phyloP scores from a whole-genome alignment of 2,888 invertebrate genomes.

The Amaurobius ferox region DNA sequence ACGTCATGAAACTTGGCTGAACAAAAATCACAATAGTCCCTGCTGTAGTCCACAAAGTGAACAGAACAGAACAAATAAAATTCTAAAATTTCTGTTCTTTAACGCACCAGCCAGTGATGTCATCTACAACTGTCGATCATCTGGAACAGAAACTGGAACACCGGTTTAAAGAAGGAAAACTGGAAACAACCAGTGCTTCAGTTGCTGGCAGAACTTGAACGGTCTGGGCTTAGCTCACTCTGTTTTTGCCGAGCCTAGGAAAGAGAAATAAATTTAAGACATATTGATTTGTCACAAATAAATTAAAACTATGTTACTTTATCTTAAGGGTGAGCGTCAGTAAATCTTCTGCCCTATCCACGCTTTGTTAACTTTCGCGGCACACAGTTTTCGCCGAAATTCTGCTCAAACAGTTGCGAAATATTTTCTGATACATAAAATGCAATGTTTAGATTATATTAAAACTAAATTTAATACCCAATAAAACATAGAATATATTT shows the following conservation, averaged over 20 bases:
- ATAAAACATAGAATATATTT: no score
- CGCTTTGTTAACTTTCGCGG: no score
- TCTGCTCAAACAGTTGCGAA: no score
- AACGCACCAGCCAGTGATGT: not conserved
- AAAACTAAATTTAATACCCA: no score
- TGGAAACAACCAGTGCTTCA: conserved; percentile 20
- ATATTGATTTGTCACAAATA: not conserved
- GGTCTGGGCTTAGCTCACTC: conserved; percentile 73
- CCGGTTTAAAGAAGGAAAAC: conserved; percentile 21
- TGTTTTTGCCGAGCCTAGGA: conserved; percentile 73
- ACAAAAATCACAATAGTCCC: no score
- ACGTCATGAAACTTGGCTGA: no score
- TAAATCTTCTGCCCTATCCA: no score
- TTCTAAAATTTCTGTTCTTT: not conserved
- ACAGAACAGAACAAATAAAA: not conserved
- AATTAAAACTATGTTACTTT: no score
- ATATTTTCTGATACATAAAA: no score
- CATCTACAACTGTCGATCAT: not conserved
- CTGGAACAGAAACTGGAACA: conserved; percentile 14
- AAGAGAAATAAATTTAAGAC: not conserved
- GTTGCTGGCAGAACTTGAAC: conserved; percentile 73
- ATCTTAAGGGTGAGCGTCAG: no score
- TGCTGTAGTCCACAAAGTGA: not conserved
- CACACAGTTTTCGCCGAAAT: no score
- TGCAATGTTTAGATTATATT: no score